These are phyloP conservation scores for Staurois parvus DNA, from an alignment of 2,797 vertebrate species.

Conservation along the genomic window DNA sequence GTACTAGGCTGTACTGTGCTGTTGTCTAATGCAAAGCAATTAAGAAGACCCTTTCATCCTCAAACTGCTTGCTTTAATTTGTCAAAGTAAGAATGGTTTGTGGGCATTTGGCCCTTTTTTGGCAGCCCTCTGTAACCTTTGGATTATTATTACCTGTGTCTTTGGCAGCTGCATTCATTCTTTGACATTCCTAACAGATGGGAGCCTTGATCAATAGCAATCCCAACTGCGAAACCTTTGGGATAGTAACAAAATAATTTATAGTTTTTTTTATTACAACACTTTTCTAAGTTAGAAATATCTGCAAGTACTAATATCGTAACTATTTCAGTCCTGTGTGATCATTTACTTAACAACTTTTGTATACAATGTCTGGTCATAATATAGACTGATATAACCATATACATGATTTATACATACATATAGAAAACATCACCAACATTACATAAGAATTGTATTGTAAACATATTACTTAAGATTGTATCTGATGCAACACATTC, in stretches of 20 bases:
- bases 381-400: not conserved
- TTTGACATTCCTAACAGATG: not conserved
- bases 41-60: not conserved
- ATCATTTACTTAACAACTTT: constrained; percentile 1
- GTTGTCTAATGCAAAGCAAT: not conserved
- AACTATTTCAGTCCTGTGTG: not conserved
- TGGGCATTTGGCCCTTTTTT: not conserved
- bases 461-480: not conserved
- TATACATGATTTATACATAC: not conserved
- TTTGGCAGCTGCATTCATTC: not conserved
- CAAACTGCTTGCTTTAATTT: not conserved
- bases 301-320: not conserved
- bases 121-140: not conserved
- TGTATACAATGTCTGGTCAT: constrained; percentile 3
- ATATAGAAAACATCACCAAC: not conserved
- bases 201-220: not conserved
- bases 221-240: not conserved
- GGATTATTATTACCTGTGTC: not conserved
- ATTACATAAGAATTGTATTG: not conserved
- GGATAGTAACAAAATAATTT: not conserved
- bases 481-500: not conserved
- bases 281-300: too few species aligned
- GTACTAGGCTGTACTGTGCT: too few species aligned
- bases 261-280: not conserved
- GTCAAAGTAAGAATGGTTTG: not conserved